A percentile compares a stretch with the other conserved stretches of the same genome.
Evolutionary conservation across 2,113 vertebrate species (phyloP).

Genomic region (Apodemus speciosus): DNA sequence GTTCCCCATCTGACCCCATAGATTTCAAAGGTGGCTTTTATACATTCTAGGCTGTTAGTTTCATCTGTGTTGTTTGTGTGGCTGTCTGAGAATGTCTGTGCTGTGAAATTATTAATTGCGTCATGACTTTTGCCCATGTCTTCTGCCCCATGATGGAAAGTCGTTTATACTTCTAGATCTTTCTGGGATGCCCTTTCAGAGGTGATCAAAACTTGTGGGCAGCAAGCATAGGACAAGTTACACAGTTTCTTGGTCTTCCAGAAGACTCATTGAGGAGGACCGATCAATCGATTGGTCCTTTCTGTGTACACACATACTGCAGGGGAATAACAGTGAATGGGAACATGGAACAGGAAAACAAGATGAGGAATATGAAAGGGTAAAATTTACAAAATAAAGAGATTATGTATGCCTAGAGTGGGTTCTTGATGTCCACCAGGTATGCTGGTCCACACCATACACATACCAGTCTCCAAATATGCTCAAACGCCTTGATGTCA

Average conservation of each 20-base stretch:
- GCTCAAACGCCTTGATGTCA: no score
- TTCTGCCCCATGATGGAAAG: not conserved
- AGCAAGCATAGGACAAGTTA: not conserved
- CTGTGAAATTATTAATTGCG: not conserved
- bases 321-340: not conserved
- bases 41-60: not conserved
- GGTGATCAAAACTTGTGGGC: not conserved
- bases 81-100: not conserved
- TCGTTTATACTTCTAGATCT: not conserved
- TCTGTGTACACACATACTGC: not conserved
- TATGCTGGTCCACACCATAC: not conserved
- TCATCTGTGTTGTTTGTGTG: not conserved
- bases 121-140: not conserved
- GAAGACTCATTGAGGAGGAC: not conserved
- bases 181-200: not conserved
- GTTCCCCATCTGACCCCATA: not conserved
- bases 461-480: not conserved
- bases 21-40: not conserved
- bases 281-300: not conserved
- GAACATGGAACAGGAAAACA: not conserved
- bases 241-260: not conserved
- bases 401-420: not conserved
- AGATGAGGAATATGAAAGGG: not conserved
- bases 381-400: not conserved
- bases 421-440: not conserved